Conservation (phyloP, 2,113 vertebrate genomes). For the Phyllopteryx taeniolatus region DNA sequence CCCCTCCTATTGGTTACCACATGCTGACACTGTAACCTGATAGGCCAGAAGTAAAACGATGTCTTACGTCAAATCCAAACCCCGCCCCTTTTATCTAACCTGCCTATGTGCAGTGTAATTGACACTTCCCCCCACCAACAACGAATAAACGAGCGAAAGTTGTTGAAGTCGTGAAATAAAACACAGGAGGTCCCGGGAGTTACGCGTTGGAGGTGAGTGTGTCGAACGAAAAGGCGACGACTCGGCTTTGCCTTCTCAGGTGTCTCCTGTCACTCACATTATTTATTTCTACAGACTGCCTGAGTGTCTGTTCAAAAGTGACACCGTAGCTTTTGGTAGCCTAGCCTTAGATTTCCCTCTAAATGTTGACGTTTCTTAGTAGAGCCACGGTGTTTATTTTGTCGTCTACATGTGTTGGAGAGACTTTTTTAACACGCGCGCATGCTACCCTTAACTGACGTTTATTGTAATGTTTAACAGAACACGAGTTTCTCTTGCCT, state of each 20-base stretch:
- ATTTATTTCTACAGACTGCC: conserved; percentile 53
- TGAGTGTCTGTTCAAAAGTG: background rate
- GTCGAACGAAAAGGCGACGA: background rate
- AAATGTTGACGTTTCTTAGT: background rate
- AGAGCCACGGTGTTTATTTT: background rate
- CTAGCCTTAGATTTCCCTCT: background rate
- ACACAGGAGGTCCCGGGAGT: background rate
- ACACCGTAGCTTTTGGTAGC: background rate
- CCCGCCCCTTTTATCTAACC: conserved; percentile 56
- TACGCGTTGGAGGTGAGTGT: conserved; percentile 58
- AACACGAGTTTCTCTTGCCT: background rate
- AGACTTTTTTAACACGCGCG: background rate
- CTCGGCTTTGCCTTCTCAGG: conserved; percentile 23
- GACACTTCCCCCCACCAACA: conserved; percentile 27
- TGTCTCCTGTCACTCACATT: conserved; percentile 59
- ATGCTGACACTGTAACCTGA: background rate
- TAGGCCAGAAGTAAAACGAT: conserved; percentile 39
- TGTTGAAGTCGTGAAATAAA: conserved; percentile 3
- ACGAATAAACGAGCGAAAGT: background rate
- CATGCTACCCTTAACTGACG: background rate
- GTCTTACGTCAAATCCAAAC: conserved; percentile 20
- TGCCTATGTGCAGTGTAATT: conserved; percentile 53
- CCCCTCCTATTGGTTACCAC: conserved; percentile 32
- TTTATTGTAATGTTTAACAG: background rate
- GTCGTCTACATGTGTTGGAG: background rate